These are phyloP conservation scores for Amphiprion percula DNA, from an alignment of 2,113 vertebrate species.

Conservation along the genomic window DNA sequence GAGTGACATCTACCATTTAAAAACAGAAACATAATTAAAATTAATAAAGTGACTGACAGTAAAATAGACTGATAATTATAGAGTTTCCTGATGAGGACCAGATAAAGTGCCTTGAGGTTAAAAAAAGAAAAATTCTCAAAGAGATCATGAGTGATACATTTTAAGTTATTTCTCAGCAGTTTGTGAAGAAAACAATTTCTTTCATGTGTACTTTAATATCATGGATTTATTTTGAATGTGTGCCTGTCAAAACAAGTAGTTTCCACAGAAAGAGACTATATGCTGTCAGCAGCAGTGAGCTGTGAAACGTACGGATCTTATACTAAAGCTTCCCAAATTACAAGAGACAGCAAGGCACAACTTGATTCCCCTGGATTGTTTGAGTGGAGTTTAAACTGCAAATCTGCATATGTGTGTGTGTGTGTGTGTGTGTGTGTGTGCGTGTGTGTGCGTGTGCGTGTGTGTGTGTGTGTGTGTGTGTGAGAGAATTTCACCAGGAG, in stretches of 20 bases:
- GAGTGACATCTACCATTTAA: too few species aligned
- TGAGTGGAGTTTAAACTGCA: conserved; percentile 27
- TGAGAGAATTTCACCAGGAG: conserved; percentile 31
- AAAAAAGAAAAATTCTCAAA: not conserved
- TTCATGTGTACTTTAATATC: conserved; percentile 2
- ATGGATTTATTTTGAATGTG: not conserved
- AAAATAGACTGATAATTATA: conserved; percentile 20
- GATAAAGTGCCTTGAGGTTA: conserved; percentile 2
- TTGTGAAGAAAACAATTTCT: conserved; percentile 6
- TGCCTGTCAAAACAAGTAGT: conserved; percentile 27
- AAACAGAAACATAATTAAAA: conserved; percentile 16
- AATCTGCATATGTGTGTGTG: not conserved
- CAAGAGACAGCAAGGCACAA: conserved; percentile 29
- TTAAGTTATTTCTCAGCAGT: conserved; percentile 11
- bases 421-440: not conserved
- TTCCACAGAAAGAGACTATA: not conserved
- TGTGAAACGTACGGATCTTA: not conserved
- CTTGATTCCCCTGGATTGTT: conserved; percentile 8
- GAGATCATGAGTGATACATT: not conserved
- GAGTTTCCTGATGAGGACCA: not conserved
- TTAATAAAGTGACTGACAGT: conserved; percentile 26
- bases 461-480: too few species aligned
- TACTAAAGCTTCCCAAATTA: conserved; percentile 24
- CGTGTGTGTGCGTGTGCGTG: too few species aligned
- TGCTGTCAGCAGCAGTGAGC: conserved; percentile 14